These are phyloP conservation scores for Idaea dimidiata DNA, from an alignment of 2,888 invertebrate genomes.

Conservation along the genomic window DNA sequence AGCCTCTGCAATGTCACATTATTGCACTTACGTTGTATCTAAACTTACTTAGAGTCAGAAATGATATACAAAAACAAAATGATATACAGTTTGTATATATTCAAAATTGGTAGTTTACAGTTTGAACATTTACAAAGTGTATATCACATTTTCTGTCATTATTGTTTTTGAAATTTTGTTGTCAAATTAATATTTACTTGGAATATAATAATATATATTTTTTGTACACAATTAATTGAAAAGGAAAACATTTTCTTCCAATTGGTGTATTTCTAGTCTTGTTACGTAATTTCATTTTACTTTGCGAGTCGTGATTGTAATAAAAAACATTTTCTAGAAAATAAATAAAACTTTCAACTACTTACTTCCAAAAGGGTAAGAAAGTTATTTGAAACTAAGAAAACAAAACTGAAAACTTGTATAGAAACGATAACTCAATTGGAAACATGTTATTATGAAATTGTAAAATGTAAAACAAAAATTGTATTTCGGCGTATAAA, in stretches of 20 bases:
- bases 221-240: slow-evolving; percentile 20
- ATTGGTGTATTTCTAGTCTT: slow-evolving; percentile 77
- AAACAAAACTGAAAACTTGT: slow-evolving; percentile 27
- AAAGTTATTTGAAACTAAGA: slow-evolving; percentile 19
- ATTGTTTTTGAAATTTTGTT: no score
- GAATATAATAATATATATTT: no score
- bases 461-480: slow-evolving; percentile 51
- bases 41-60: neutral
- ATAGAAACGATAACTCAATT: slow-evolving; percentile 36
- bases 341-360: slow-evolving; percentile 7
- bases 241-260: slow-evolving; percentile 31
- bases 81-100: slow-evolving; percentile 13
- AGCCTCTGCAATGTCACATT: slow-evolving; percentile 67
- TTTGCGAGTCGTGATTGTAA: slow-evolving; percentile 36
- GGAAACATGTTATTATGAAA: slow-evolving; percentile 18
- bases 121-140: slow-evolving; percentile 26
- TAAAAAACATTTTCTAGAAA: slow-evolving; percentile 18
- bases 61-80: neutral
- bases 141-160: no score
- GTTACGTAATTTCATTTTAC: slow-evolving; percentile 45
- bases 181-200: no score
- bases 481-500: slow-evolving; percentile 67
- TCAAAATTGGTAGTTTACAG: slow-evolving; percentile 19
- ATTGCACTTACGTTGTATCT: slow-evolving; percentile 66
- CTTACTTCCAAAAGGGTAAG: neutral